Conservation (phyloP, 2,888 invertebrate genomes). For the Sphaeridia pumilis region DNA sequence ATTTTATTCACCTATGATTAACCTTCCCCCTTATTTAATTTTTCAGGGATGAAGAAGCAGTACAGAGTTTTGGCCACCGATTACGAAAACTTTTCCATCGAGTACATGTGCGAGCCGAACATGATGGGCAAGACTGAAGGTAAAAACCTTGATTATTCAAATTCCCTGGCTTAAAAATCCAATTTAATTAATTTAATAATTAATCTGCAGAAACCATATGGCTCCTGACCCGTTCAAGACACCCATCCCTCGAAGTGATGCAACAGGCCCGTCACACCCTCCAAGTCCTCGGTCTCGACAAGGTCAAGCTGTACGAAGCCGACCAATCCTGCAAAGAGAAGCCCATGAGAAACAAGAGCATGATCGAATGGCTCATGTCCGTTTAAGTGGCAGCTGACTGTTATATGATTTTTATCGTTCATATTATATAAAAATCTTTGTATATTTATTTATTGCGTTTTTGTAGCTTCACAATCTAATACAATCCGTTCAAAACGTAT, state of each 20-base stretch:
- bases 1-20: background rate
- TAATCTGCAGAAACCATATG: slow-evolving; percentile 42
- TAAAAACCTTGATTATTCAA: slow-evolving; percentile 7
- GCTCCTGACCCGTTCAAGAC: slow-evolving; percentile 53
- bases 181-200: background rate
- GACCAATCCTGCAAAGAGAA: slow-evolving; percentile 35
- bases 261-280: slow-evolving; percentile 44
- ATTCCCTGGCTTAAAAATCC: background rate
- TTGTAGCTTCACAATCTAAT: too few species aligned
- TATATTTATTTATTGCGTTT: too few species aligned
- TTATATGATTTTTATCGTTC: too few species aligned
- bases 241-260: slow-evolving; percentile 48
- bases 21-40: background rate
- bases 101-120: slow-evolving; percentile 37
- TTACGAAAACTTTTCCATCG: slow-evolving; percentile 37
- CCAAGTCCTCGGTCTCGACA: slow-evolving; percentile 34
- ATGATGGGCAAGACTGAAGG: slow-evolving; percentile 35
- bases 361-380: slow-evolving; percentile 27
- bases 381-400: too few species aligned
- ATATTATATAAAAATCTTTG: too few species aligned
- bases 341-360: slow-evolving; percentile 27
- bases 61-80: slow-evolving; percentile 37
- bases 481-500: too few species aligned
- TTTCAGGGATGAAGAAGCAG: slow-evolving; percentile 36
- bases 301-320: slow-evolving; percentile 34